Evolutionary conservation across 1,140 invertebrate genomes (phyloP).

Genomic region (Aphaenogaster rudis): DNA sequence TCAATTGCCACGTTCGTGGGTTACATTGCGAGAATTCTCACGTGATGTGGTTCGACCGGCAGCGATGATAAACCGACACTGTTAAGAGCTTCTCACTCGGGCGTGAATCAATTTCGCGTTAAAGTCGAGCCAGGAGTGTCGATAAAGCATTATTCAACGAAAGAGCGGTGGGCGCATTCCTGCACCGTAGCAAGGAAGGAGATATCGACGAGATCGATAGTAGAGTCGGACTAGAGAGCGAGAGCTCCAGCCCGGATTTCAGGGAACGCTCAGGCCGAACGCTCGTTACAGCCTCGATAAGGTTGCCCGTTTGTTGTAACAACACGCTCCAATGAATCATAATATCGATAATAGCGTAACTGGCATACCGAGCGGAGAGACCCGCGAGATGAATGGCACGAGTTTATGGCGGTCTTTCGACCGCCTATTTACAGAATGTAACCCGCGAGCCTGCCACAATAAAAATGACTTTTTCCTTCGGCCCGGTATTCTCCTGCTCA

Average conservation of each 20-base stretch:
- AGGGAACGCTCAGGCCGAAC: slow-evolving; percentile 36
- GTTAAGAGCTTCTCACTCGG: neutral
- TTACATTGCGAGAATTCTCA: slow-evolving; percentile 33
- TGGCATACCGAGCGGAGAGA: slow-evolving; percentile 17
- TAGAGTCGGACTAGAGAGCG: neutral
- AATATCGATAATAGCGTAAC: slow-evolving; percentile 68
- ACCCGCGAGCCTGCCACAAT: neutral
- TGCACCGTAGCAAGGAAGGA: neutral
- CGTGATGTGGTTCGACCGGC: neutral
- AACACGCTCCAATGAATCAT: slow-evolving; percentile 70
- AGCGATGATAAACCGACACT: neutral
- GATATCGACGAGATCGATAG: slow-evolving; percentile 49
- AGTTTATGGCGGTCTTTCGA: slow-evolving; percentile 35
- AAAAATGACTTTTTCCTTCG: slow-evolving; percentile 13
- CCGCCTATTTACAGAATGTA: slow-evolving; percentile 22
- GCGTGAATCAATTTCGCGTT: slow-evolving; percentile 5
- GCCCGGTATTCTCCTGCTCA: neutral
- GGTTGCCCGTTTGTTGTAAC: slow-evolving; percentile 60
- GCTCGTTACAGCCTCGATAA: slow-evolving; percentile 62
- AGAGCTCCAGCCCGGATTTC: slow-evolving; percentile 34
- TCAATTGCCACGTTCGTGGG: slow-evolving; percentile 44
- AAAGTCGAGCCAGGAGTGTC: neutral
- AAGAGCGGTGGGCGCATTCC: neutral
- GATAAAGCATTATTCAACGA: slow-evolving; percentile 29
- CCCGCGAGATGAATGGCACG: slow-evolving; percentile 42